phyloP scores from a whole-genome alignment of 1,140 invertebrate genomes.

The Rhynchophorus ferrugineus region DNA sequence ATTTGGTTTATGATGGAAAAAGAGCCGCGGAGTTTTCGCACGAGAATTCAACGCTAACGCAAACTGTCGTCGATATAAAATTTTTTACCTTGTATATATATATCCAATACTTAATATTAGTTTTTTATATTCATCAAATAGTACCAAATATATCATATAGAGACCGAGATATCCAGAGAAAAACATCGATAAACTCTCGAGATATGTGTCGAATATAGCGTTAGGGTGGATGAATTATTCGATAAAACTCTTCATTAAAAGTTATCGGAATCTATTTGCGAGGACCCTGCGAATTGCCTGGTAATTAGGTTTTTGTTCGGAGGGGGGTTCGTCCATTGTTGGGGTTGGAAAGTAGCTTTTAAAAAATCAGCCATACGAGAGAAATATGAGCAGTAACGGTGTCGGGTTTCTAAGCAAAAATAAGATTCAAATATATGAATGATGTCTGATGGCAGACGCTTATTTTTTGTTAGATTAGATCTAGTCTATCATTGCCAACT shows the following conservation, averaged over 20 bases:
- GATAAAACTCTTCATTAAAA: constrained; percentile 9
- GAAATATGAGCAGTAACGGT: constrained; percentile 7
- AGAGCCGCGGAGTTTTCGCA: background rate
- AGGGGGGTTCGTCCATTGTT: constrained; percentile 5
- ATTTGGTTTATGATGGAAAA: constrained; percentile 4
- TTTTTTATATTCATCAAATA: too few relatives aligned
- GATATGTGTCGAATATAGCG: too few relatives aligned
- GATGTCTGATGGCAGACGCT: background rate
- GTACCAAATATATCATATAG: too few relatives aligned
- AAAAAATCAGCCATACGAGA: constrained; percentile 12
- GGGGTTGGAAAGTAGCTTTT: constrained; percentile 13
- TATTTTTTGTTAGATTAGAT: too few relatives aligned
- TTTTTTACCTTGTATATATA: too few relatives aligned
- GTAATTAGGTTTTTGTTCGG: constrained; percentile 19
- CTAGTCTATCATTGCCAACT: too few relatives aligned
- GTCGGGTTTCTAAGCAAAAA: constrained; percentile 4
- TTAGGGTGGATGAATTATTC: too few relatives aligned
- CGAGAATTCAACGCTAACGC: too few relatives aligned
- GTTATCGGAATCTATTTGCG: constrained; percentile 15
- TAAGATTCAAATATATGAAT: constrained; percentile 5
- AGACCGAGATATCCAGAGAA: too few relatives aligned
- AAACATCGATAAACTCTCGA: too few relatives aligned
- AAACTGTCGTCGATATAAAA: too few relatives aligned
- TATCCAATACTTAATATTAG: too few relatives aligned
- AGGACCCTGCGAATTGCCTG: constrained; percentile 8